phyloP scores from a whole-genome alignment of 2,113 vertebrate genomes.

The Ascaphus truei region DNA sequence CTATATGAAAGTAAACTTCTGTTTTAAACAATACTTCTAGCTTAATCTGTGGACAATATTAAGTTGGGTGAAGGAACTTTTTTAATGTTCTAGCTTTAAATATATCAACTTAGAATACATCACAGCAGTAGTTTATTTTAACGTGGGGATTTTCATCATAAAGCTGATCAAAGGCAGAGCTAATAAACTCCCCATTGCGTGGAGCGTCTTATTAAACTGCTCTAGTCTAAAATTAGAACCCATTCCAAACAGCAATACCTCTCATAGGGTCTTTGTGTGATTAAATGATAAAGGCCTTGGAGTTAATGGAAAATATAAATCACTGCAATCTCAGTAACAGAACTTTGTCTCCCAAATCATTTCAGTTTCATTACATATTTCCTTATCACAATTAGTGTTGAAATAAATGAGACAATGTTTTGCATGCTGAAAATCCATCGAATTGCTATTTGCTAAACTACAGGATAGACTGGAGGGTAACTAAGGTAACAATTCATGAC shows the following conservation, averaged over 20 bases:
- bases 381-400: constrained; percentile 19
- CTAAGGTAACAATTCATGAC: not conserved
- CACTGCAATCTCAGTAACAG: constrained; percentile 20
- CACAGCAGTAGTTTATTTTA: constrained; percentile 39
- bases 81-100: constrained; percentile 1
- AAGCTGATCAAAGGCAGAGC: constrained; percentile 24
- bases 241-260: constrained; percentile 23
- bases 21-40: not conserved
- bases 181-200: constrained; percentile 31
- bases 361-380: constrained; percentile 32
- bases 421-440: not conserved
- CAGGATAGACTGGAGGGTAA: not conserved
- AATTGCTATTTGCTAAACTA: not conserved
- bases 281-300: constrained; percentile 32
- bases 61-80: not conserved
- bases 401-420: constrained; percentile 1
- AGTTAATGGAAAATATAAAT: constrained; percentile 39
- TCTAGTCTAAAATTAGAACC: constrained; percentile 27
- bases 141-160: constrained; percentile 26
- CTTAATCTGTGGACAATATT: constrained; percentile 1
- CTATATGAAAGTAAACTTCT: too few species aligned
- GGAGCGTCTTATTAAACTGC: constrained; percentile 31
- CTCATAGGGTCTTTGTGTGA: constrained; percentile 28
- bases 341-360: constrained; percentile 17
- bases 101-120: constrained; percentile 4